Conservation (phyloP, 1,140 invertebrate species). For the Micrasema minimum region DNA sequence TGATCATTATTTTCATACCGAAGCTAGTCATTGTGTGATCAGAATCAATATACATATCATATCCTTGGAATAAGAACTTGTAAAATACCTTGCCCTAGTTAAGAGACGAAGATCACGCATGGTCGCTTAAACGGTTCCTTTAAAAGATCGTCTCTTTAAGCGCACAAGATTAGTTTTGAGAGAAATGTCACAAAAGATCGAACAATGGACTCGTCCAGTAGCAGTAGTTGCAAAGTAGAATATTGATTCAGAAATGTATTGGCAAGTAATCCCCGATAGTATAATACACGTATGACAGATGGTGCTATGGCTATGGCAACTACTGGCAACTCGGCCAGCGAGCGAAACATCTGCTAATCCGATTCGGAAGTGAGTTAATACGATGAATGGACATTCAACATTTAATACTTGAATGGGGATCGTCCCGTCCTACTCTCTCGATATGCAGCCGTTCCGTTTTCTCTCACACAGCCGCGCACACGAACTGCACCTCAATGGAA, state of each 20-base stretch:
- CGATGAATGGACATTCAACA: constrained; percentile 36
- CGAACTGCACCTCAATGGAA: constrained; percentile 20
- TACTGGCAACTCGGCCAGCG: constrained; percentile 13
- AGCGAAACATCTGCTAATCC: constrained; percentile 35
- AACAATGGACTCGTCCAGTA: too few species aligned
- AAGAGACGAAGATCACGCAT: constrained; percentile 1
- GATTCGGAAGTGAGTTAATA: constrained; percentile 40
- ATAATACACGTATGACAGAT: constrained; percentile 27
- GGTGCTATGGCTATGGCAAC: background rate
- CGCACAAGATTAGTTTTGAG: too few species aligned
- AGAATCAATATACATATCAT: background rate
- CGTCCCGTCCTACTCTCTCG: constrained; percentile 1
- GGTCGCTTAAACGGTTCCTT: background rate
- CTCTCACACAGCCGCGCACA: background rate
- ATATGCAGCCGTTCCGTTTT: background rate
- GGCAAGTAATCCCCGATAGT: background rate
- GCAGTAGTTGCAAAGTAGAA: too few species aligned
- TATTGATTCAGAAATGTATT: background rate
- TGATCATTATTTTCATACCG: too few species aligned
- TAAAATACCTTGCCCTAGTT: constrained; percentile 1
- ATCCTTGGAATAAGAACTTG: constrained; percentile 4
- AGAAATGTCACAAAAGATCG: too few species aligned
- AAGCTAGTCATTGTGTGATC: background rate
- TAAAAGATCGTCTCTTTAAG: too few species aligned
- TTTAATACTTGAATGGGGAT: constrained; percentile 38